These are phyloP conservation scores for Auanema sp. DNA, from an alignment of 2,888 invertebrate genomes.

Conservation along the genomic window DNA sequence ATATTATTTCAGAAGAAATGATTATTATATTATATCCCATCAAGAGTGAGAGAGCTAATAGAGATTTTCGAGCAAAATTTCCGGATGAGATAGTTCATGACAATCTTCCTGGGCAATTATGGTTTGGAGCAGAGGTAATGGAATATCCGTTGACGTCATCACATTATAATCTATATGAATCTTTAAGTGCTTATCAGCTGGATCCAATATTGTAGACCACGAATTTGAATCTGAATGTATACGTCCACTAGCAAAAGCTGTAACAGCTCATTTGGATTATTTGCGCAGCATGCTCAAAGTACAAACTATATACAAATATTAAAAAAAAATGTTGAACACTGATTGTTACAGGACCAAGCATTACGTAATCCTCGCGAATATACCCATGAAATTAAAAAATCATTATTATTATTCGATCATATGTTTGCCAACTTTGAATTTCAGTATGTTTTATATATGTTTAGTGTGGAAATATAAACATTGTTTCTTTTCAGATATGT, in stretches of 20 bases:
- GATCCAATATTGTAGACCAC: slow-evolving; percentile 95
- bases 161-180: neutral
- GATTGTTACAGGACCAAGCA: slow-evolving; percentile 72
- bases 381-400: slow-evolving; percentile 66
- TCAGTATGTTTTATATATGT: slow-evolving; percentile 64
- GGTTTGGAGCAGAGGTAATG: slow-evolving; percentile 96
- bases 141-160: neutral
- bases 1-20: slow-evolving; percentile 61
- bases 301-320: slow-evolving; percentile 67
- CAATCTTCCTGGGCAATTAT: slow-evolving; percentile 93
- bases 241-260: slow-evolving; percentile 91
- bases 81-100: slow-evolving; percentile 98
- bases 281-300: slow-evolving; percentile 86
- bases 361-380: slow-evolving; percentile 66
- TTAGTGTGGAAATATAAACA: neutral
- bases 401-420: slow-evolving; percentile 75
- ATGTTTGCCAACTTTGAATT: slow-evolving; percentile 96
- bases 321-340: too few species aligned
- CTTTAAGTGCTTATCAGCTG: slow-evolving; percentile 90
- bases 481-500: slow-evolving; percentile 79
- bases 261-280: slow-evolving; percentile 92
- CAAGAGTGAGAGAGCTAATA: slow-evolving; percentile 64
- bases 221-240: slow-evolving; percentile 92
- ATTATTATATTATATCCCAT: slow-evolving; percentile 56
- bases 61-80: slow-evolving; percentile 95